These are phyloP conservation scores for Drosophila paulistorum DNA, from an alignment of 1,140 invertebrate species.

Conservation along the genomic window DNA sequence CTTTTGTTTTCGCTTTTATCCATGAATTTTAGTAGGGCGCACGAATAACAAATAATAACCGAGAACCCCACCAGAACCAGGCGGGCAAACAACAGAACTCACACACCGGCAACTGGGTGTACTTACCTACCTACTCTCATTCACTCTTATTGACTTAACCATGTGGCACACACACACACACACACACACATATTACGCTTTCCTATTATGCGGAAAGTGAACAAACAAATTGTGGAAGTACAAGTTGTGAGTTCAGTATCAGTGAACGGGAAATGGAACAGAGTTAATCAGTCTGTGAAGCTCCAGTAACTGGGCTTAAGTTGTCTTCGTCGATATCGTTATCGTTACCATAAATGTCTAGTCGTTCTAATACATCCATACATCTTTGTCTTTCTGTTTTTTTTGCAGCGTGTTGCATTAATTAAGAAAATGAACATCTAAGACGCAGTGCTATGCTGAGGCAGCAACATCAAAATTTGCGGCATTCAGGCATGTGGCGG, in stretches of 20 bases:
- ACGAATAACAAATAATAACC: conserved; percentile 17
- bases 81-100: conserved; percentile 9
- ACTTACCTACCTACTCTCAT: not conserved
- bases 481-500: not conserved
- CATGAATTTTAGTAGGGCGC: conserved; percentile 18
- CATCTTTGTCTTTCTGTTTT: not conserved
- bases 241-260: conserved; percentile 7
- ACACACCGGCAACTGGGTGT: too few relatives aligned
- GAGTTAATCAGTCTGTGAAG: not conserved
- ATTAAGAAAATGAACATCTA: conserved; percentile 9
- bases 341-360: not conserved
- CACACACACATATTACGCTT: not conserved
- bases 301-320: conserved; percentile 8
- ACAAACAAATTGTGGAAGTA: conserved; percentile 4
- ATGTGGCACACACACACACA: conserved; percentile 11
- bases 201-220: too few relatives aligned
- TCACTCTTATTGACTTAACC: conserved; percentile 15
- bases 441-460: not conserved
- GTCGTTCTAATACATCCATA: not conserved
- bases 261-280: not conserved
- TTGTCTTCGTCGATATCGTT: conserved; percentile 1
- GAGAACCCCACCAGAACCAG: not conserved
- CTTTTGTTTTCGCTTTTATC: conserved; percentile 14
- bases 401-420: not conserved
- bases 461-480: conserved; percentile 3